phyloP scores from a whole-genome alignment of 2,888 invertebrate species.

The Ornithoptera alexandrae region DNA sequence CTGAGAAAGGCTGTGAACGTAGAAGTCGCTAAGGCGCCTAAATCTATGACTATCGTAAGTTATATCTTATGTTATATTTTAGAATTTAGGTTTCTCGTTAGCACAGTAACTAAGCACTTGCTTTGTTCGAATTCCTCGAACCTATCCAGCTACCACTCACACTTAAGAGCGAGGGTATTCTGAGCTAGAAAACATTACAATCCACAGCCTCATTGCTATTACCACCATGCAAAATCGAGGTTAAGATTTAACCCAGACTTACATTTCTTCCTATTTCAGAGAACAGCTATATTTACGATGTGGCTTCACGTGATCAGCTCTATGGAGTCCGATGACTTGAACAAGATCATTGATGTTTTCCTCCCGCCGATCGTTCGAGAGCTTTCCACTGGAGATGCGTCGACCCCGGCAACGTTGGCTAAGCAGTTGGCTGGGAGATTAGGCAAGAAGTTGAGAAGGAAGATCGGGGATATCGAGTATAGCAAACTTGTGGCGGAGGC shows the following conservation, averaged over 20 bases:
- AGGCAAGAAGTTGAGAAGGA: conserved; percentile 85
- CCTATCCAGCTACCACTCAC: too few relatives aligned
- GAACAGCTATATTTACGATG: conserved; percentile 90
- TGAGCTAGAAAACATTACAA: too few relatives aligned
- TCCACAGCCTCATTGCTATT: too few relatives aligned
- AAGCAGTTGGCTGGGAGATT: conserved; percentile 87
- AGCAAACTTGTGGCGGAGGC: conserved; percentile 83
- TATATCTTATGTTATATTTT: background rate
- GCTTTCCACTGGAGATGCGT: conserved; percentile 86
- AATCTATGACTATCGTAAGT: conserved; percentile 79
- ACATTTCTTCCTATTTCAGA: conserved; percentile 64
- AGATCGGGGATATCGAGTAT: conserved; percentile 88
- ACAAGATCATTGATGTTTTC: conserved; percentile 82
- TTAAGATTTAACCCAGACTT: background rate
- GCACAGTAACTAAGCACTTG: too few relatives aligned
- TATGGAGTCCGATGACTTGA: conserved; percentile 80
- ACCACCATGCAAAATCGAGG: too few relatives aligned
- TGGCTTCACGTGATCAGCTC: conserved; percentile 86
- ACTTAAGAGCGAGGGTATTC: too few relatives aligned
- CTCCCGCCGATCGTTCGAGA: conserved; percentile 90
- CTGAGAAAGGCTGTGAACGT: conserved; percentile 87
- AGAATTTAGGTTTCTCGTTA: background rate
- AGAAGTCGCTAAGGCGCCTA: conserved; percentile 87
- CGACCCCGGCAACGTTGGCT: conserved; percentile 80
- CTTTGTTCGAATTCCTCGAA: too few relatives aligned